Base-by-base conservation (phyloP, 2,888 invertebrate species). In the Tachina lurida region DNA sequence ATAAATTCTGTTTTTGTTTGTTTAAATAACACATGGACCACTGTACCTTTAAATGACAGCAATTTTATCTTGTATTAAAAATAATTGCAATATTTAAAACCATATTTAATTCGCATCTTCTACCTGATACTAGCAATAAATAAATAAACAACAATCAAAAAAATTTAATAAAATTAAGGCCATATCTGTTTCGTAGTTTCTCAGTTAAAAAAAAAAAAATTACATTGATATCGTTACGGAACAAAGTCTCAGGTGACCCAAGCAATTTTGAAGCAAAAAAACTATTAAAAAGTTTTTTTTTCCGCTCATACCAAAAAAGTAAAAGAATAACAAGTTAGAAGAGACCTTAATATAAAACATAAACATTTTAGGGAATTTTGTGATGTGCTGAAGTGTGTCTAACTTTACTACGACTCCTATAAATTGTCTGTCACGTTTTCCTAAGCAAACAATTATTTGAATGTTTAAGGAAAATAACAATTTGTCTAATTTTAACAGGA, bases 211-310 rank as follows among this genome's bases (percentile, higher is more conserved):
- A 31, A 31, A 31, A 31, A 31, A 31, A 19, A 91, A 89, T 89
- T 89, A 90, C 89, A 90, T 91, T 91, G 90, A 91, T 91, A 91
- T 89, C 89, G 90, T 88, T 87, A 87, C 89, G 85, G 83, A 86
- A 87, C 81, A 85, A 87, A 82, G 84, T 88, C 87, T 80, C 88
- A 88, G 83, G 80, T 85, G 78, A 17, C 15, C 8, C 31, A 2
- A 78, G 58, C 22, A 31, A 54, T n/a, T 60, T 70, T 19, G 15
- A 3, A 58, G 58, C 19, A 39, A 67, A 10, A n/a, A 62, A 78
- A 68, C 12, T 52, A 52, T 58, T 65, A 58, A 63, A 39, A 63
- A 13, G 43, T 60, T 68, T 19, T 8, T 22, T 2, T 22, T 9
- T 8, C 8, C 17, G 22, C n/a, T 15, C 56, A 19, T 13, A 71